Percentiles rank a stretch among this genome's conserved stretches.
phyloP scores from a whole-genome alignment of 1,140 invertebrate genomes.

The Phortica variegata region DNA sequence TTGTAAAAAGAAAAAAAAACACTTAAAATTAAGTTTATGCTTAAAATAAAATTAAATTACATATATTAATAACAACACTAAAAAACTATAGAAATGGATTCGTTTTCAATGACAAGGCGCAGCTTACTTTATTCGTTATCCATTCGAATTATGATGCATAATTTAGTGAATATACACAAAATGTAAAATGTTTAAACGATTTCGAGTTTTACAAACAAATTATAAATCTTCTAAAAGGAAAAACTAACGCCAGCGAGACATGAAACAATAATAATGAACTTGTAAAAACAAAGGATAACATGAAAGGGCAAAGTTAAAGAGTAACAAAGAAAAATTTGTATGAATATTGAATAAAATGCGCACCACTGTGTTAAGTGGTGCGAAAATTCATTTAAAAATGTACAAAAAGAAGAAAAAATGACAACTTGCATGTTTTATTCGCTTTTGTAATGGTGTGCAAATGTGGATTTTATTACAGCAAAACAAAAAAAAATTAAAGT shows the following conservation, averaged over 20 bases:
- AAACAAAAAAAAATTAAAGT: too few species aligned
- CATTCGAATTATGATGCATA: conserved; percentile 45
- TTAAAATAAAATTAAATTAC: conserved; percentile 1
- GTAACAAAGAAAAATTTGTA: conserved; percentile 29
- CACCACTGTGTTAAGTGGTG: conserved; percentile 35
- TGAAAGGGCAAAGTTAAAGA: conserved; percentile 12
- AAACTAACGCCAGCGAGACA: too few species aligned
- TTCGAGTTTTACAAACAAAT: conserved; percentile 15
- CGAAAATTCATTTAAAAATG: conserved; percentile 41
- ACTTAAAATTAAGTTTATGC: conserved; percentile 25
- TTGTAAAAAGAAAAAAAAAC: conserved; percentile 25
- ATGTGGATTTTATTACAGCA: too few species aligned
- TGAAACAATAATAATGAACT: not conserved
- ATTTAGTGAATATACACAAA: conserved; percentile 41
- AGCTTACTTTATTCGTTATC: conserved; percentile 16
- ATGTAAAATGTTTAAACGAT: conserved; percentile 5
- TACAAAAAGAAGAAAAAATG: conserved; percentile 38
- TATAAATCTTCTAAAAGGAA: too few species aligned
- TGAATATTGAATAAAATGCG: conserved; percentile 44
- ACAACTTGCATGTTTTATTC: conserved; percentile 54
- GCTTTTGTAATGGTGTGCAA: too few species aligned
- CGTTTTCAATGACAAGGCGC: conserved; percentile 11
- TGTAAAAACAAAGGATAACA: conserved; percentile 12
- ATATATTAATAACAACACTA: conserved; percentile 9
- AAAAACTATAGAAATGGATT: too few species aligned